Evolutionary conservation across 2,888 invertebrate species (phyloP).

Genomic region (Crocallis elinguaria): DNA sequence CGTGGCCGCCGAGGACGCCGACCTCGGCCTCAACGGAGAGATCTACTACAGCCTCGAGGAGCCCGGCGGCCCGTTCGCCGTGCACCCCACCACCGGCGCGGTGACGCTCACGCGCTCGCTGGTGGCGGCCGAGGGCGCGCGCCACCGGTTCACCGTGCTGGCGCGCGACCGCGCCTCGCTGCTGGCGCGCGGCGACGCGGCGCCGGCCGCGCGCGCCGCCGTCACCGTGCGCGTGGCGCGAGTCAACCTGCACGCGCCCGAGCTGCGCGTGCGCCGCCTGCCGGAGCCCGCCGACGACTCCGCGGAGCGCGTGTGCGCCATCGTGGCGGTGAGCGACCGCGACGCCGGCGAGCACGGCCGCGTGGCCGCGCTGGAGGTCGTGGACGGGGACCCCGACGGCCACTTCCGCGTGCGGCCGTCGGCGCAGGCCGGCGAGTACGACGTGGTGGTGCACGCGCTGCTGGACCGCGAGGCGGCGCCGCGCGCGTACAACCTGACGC

Average conservation of each 20-base stretch:
- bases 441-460: constrained; percentile 91
- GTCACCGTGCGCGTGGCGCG: constrained; percentile 91
- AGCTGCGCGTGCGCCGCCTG: constrained; percentile 91
- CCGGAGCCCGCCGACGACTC: constrained; percentile 93
- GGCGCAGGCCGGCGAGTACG: constrained; percentile 88
- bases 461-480: constrained; percentile 92
- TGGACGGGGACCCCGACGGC: constrained; percentile 95
- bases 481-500: constrained; percentile 93
- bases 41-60: constrained; percentile 97
- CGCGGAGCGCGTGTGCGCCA: constrained; percentile 94
- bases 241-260: constrained; percentile 94
- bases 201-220: constrained; percentile 90
- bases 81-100: constrained; percentile 96
- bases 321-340: constrained; percentile 92
- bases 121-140: constrained; percentile 87
- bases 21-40: constrained; percentile 97
- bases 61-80: constrained; percentile 93
- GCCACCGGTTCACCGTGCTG: constrained; percentile 91
- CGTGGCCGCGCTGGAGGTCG: constrained; percentile 92
- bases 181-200: constrained; percentile 79
- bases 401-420: constrained; percentile 91
- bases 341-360: constrained; percentile 94
- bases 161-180: constrained; percentile 93
- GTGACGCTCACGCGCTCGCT: constrained; percentile 93
- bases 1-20: constrained; percentile 97